Conservation (phyloP, 2,113 vertebrate species). For the Pandion haliaetus region DNA sequence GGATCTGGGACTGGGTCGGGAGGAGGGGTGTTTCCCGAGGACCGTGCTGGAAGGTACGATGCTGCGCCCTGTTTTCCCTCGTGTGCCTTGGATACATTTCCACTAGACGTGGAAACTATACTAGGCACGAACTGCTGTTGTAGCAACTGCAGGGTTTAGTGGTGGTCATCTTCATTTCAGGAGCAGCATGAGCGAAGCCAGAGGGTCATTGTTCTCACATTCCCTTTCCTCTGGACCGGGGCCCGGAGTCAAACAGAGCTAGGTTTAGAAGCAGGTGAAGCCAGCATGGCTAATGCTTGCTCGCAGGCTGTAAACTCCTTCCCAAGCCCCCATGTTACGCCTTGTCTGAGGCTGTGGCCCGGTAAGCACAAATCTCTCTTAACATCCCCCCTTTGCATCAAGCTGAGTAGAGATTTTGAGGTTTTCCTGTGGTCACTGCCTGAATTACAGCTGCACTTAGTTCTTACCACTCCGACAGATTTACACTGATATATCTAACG, state of each 20-base stretch:
- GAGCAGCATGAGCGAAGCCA: neutral
- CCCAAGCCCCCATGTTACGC: accelerated
- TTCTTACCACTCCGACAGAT: neutral
- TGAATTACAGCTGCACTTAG: neutral
- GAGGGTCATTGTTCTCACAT: conserved; percentile 2
- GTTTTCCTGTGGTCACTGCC: conserved; percentile 54
- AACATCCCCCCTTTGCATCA: neutral
- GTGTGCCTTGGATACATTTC: neutral
- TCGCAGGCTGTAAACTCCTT: neutral
- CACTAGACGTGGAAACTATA: conserved; percentile 25
- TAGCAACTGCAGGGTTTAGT: conserved; percentile 36
- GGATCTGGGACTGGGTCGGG: neutral
- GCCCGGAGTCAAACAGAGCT: neutral
- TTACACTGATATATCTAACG: neutral
- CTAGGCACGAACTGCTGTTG: conserved; percentile 28
- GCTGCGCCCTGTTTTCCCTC: neutral
- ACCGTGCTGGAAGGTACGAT: neutral
- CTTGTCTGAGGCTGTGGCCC: neutral
- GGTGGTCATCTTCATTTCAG: neutral
- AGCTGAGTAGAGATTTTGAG: conserved; percentile 25
- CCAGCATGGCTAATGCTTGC: neutral
- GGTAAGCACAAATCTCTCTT: neutral
- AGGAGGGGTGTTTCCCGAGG: neutral
- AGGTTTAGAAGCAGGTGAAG: neutral
- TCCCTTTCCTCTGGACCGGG: neutral